Conservation (phyloP, 2,113 vertebrate genomes). For the Redunca redunca region DNA sequence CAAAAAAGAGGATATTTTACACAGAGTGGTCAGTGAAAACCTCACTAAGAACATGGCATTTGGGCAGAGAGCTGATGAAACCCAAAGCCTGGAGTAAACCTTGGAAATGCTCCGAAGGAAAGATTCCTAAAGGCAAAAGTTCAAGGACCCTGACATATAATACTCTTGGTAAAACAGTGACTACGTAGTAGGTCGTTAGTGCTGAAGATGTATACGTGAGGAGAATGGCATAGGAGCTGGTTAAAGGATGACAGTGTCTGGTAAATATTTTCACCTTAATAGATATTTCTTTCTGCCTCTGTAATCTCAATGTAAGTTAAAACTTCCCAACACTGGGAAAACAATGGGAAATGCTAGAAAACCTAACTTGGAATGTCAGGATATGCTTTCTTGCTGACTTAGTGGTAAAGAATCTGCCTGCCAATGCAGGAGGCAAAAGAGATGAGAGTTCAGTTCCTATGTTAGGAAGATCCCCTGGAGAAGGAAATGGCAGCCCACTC, state of each 20-base stretch:
- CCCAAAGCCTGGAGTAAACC: not conserved
- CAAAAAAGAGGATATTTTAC: not conserved
- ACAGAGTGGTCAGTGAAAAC: not conserved
- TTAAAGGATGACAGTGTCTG: not conserved
- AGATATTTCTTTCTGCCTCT: not conserved
- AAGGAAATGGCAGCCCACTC: not conserved
- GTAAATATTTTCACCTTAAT: not conserved
- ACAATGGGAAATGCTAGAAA: not conserved
- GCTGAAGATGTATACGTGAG: not conserved
- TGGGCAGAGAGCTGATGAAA: not conserved
- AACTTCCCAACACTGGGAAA: not conserved
- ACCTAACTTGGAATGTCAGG: not conserved
- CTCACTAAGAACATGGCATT: not conserved
- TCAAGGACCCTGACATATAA: not conserved
- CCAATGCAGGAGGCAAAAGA: not conserved
- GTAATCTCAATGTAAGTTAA: not conserved
- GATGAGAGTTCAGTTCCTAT: not conserved
- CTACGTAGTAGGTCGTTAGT: not conserved
- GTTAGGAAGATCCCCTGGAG: not conserved
- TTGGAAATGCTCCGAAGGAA: not conserved
- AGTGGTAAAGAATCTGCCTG: not conserved
- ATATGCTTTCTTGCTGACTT: not conserved
- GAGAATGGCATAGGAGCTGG: not conserved
- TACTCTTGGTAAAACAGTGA: not conserved
- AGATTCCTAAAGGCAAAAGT: not conserved